These are phyloP conservation scores for Troides oblongomaculatus DNA, from an alignment of 2,888 invertebrate genomes.

Conservation along the genomic window DNA sequence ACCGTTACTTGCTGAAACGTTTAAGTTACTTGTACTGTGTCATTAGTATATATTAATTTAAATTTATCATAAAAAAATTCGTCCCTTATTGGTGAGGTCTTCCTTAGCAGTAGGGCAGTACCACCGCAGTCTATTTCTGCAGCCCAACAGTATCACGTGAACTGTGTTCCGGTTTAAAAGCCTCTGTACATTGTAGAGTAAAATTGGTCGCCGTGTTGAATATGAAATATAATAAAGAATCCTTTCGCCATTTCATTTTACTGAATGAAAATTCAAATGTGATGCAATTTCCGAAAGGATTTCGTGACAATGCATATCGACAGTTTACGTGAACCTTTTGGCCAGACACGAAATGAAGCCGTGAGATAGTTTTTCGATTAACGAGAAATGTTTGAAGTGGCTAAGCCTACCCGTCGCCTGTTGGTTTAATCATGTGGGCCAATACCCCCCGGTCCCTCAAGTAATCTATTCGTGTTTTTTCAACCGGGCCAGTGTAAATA, in stretches of 20 bases:
- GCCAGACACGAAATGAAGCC: conserved; percentile 14
- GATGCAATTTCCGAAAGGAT: conserved; percentile 1
- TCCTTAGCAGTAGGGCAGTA: too few species aligned
- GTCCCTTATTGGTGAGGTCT: too few species aligned
- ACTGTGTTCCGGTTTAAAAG: neutral
- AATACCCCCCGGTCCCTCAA: conserved; percentile 25
- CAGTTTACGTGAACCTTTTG: conserved; percentile 4
- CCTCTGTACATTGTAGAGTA: neutral
- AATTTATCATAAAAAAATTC: too few species aligned
- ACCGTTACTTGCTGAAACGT: too few species aligned
- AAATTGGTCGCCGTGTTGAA: neutral
- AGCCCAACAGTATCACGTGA: too few species aligned
- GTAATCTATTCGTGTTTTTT: conserved; percentile 27
- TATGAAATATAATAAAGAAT: neutral
- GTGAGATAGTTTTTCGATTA: conserved; percentile 30
- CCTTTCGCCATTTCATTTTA: neutral
- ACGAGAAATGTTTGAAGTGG: conserved; percentile 29
- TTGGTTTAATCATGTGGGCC: conserved; percentile 30
- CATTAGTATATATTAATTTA: too few species aligned
- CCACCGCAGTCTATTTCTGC: too few species aligned
- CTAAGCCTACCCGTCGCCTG: conserved; percentile 20
- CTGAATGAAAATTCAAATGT: neutral
- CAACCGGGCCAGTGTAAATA: conserved; percentile 11
- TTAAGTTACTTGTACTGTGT: too few species aligned
- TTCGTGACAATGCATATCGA: neutral